phyloP scores from a whole-genome alignment of 2,888 invertebrate genomes.

The Tolmerus cingulatus region DNA sequence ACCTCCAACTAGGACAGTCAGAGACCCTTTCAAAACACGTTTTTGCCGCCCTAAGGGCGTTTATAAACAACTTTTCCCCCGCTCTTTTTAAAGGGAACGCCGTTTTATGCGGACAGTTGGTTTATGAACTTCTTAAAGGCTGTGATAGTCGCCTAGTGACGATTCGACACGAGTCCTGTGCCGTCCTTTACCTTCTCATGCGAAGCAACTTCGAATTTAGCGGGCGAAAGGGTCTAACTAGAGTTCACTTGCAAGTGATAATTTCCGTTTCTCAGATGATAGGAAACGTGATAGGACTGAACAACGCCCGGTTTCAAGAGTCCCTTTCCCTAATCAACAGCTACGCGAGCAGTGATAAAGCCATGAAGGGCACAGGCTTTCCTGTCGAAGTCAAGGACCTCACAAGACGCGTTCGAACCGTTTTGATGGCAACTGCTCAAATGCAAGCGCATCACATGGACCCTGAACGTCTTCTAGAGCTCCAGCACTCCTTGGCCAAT shows the following conservation, averaged over 20 bases:
- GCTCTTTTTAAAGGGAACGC: conserved; percentile 88
- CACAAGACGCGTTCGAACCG: conserved; percentile 91
- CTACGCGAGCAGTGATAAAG: conserved; percentile 91
- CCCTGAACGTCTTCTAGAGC: conserved; percentile 88
- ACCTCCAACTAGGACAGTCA: conserved; percentile 88
- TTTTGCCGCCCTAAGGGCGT: conserved; percentile 89
- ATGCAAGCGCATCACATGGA: conserved; percentile 90
- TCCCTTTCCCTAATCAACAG: conserved; percentile 91
- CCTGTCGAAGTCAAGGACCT: conserved; percentile 92
- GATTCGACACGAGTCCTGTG: conserved; percentile 89
- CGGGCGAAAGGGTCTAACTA: conserved; percentile 80
- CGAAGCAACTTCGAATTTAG: conserved; percentile 93
- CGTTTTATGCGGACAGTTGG: conserved; percentile 80
- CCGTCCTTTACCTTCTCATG: conserved; percentile 90
- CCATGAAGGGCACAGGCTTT: conserved; percentile 92
- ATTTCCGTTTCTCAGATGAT: conserved; percentile 94
- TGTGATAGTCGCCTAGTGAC: conserved; percentile 87
- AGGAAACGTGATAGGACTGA: conserved; percentile 87
- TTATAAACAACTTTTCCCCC: conserved; percentile 88
- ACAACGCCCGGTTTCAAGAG: conserved; percentile 94
- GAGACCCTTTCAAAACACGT: conserved; percentile 89
- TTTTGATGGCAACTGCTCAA: conserved; percentile 92
- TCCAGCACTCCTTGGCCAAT: conserved; percentile 91
- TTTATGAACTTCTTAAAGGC: conserved; percentile 80
- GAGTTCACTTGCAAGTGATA: conserved; percentile 93